Evolutionary conservation across 2,888 invertebrate genomes (phyloP), one percentile per base, ranked within the genome.

Genomic region (Drosophila subsilvestris): DNA sequence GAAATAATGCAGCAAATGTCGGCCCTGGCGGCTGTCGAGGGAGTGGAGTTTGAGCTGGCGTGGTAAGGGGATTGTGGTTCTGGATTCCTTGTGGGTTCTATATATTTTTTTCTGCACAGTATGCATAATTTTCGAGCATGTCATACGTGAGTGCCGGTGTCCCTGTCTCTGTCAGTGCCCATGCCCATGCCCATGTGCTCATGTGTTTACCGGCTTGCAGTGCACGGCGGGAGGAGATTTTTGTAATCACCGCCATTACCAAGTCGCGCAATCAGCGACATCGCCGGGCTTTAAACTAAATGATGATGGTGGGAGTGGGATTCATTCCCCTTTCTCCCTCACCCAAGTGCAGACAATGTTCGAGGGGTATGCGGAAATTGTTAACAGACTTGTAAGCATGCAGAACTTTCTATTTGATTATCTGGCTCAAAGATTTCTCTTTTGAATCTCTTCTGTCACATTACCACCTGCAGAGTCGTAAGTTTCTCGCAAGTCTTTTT

Each of bases 211-310:
- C n/a, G 61, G n/a, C n/a, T n/a, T 62, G 48, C 73, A 73, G 53
- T 51, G 48, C 43, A 32, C 49, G 47, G 53, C 44, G 20, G 58
- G 7, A n/a, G n/a, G 14, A 14, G 47, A 53, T 83, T 80, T 86
- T 80, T 63, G 78, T 89, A 88, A 88, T 89, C 89, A 83, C 80
- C 85, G 75, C 74, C 78, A 86, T 88, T 83, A 89, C 73, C 82
- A 80, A 74, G 74, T 83, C 79, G 75, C 75, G 80, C 77, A 86
- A 89, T 89, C 87, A 88, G 79, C 86, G 81, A 76, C 74, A 80
- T 72, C 75, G 77, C 79, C 29, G 53, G 54, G 67, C 57, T 81
- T 74, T 75, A 77, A 81, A 57, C 85, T 66, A 70, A 72, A 73
- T 62, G 57, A 53, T 57, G 69, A 63, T 49, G 48, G 51, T 57